Evolutionary conservation across 2,797 vertebrate genomes (phyloP).

Genomic region (Selene dorsalis): DNA sequence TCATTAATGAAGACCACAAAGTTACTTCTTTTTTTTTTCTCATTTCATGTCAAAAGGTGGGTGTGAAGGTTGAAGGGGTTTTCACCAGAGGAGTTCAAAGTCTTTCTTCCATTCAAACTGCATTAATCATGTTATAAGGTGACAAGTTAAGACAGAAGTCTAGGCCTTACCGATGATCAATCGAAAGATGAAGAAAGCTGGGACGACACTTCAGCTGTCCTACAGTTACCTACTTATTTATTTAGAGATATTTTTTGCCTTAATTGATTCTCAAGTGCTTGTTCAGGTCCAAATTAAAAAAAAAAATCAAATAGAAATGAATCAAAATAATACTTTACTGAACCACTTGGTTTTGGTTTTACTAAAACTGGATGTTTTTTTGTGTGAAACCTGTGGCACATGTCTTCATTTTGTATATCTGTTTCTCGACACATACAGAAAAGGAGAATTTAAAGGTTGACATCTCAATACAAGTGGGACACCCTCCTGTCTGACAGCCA

Average conservation of each 20-base stretch:
- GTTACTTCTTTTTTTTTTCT: background rate
- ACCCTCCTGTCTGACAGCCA: conserved; percentile 36
- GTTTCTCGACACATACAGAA: conserved; percentile 12
- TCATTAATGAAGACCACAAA: too few species aligned
- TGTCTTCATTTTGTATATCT: conserved; percentile 17
- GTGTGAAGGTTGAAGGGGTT: background rate
- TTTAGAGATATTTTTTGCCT: background rate
- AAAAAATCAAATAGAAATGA: background rate
- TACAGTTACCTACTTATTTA: background rate
- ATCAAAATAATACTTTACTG: too few species aligned
- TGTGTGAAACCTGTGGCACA: conserved; percentile 2
- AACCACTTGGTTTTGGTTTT: background rate
- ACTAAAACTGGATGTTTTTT: background rate
- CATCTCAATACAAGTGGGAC: conserved; percentile 51
- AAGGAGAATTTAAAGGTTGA: conserved; percentile 43
- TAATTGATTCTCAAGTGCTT: background rate
- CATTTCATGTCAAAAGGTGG: background rate
- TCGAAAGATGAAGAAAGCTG: background rate
- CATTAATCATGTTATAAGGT: background rate
- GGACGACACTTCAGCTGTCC: background rate
- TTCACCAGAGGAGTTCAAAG: background rate
- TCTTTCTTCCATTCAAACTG: background rate
- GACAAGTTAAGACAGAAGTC: background rate
- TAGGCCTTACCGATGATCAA: background rate
- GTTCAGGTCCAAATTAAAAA: too few species aligned